These are phyloP conservation scores for Lepidochrysops patricia DNA, from an alignment of 2,888 invertebrate genomes.

Conservation along the genomic window DNA sequence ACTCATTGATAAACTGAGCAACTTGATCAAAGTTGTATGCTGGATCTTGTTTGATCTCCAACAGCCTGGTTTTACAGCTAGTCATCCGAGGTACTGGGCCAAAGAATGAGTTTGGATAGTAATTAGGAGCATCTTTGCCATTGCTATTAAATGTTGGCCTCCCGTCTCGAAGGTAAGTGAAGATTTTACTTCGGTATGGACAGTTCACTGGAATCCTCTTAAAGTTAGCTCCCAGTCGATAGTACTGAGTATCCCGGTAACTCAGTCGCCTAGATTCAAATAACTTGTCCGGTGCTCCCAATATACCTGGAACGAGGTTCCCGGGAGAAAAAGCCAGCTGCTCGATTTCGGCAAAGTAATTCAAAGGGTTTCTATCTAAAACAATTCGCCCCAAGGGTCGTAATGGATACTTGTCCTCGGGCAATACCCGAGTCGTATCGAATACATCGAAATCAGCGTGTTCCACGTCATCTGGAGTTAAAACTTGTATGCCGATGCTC, in stretches of 20 bases:
- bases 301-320: constrained; percentile 89
- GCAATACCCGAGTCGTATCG: constrained; percentile 91
- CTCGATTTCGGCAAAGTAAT: constrained; percentile 92
- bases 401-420: constrained; percentile 81
- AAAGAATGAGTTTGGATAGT: constrained; percentile 92
- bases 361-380: constrained; percentile 87
- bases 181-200: constrained; percentile 77
- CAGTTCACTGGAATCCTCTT: constrained; percentile 93
- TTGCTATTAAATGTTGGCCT: constrained; percentile 80
- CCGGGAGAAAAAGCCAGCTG: constrained; percentile 90
- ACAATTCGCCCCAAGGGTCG: constrained; percentile 86
- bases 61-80: constrained; percentile 63
- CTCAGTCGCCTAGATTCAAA: constrained; percentile 85
- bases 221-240: constrained; percentile 90
- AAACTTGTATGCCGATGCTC: constrained; percentile 85
- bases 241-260: constrained; percentile 87
- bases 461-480: constrained; percentile 87
- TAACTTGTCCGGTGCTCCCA: constrained; percentile 91
- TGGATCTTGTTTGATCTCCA: constrained; percentile 77
- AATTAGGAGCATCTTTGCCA: constrained; percentile 89
- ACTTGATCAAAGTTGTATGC: constrained; percentile 90
- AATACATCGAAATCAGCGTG: constrained; percentile 88
- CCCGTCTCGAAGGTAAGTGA: constrained; percentile 90
- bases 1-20: constrained; percentile 80
- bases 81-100: constrained; percentile 81